phyloP scores from a whole-genome alignment of 2,797 vertebrate genomes.

The Florisuga fusca region DNA sequence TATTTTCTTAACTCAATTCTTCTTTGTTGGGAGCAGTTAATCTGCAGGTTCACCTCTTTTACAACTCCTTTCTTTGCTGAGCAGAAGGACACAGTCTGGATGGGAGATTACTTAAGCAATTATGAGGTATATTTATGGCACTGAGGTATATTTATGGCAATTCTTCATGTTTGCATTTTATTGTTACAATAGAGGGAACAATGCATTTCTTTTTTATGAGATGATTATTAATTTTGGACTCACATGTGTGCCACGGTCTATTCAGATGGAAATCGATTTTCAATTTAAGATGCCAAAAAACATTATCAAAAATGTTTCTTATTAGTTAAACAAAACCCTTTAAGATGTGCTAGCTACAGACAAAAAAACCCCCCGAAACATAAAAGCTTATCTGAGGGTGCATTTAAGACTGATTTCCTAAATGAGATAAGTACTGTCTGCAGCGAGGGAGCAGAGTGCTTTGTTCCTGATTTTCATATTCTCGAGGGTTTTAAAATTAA shows the following conservation, averaged over 20 bases:
- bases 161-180: neutral
- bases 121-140: neutral
- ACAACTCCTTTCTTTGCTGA: neutral
- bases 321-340: constrained; percentile 30
- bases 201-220: neutral
- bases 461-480: neutral
- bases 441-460: neutral
- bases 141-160: neutral
- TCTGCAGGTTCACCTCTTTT: neutral
- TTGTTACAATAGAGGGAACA: neutral
- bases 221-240: constrained; percentile 42
- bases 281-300: neutral
- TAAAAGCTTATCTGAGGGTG: neutral
- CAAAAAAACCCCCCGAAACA: neutral
- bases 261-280: constrained; percentile 35
- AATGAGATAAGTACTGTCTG: neutral
- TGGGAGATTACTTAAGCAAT: neutral
- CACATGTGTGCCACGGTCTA: neutral
- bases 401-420: constrained; percentile 29
- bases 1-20: neutral
- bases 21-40: neutral
- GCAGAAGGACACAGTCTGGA: neutral
- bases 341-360: neutral
- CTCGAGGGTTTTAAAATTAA: neutral
- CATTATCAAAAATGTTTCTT: neutral